Base-by-base conservation (phyloP, 2,888 invertebrate species). In the Drosophila recens region DNA sequence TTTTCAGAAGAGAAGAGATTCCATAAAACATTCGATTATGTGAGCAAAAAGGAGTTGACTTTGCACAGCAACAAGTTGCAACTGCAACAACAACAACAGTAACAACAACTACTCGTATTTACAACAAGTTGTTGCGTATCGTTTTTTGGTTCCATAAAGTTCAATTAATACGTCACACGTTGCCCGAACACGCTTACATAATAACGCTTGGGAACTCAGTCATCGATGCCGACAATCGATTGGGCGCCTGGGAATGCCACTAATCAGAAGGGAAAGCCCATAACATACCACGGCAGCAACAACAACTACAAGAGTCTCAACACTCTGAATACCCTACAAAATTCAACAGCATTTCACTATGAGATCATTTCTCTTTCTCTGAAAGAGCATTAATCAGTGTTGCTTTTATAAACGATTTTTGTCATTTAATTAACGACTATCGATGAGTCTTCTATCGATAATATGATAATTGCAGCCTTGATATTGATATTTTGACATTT, bases 101-200 rank as follows among this genome's bases (percentile, higher is more conserved):
- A 56, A 6, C 48, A 33, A 10, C 38, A 33, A 17, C 46, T 13
- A 53, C 46, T 23, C 11, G 40, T 17, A 61, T 62, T 70, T 56
- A 51, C 70, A 69, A 69, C 70, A 62, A 38, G 34, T 49, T 42
- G 11, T 27, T 38, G 36, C 40, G 49, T n/a, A 38, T 20, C 59
- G 20, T 23, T 33, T 30, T 53, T 33, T 51, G 34, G 36, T 36
- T 49, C 42, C 58, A 67, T 62, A 79, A 74, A 71, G 83, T 68
- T 84, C 79, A 87, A 82, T 87, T 82, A 87, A 81, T 82, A 83
- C 87, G 87, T 87, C 85, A 82, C 75, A 72, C 40, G 58, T 34
- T 46, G 58, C 73, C 49, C 45, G 61, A 68, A 38, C 54, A 33
- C 4, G 59, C 72, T 82, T 86, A 57, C 36, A 57, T 45, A 45